Percentiles rank a stretch among this genome's conserved stretches.
phyloP scores from a whole-genome alignment of 2,797 vertebrate species.

The Sebastiscus albofasciatus region DNA sequence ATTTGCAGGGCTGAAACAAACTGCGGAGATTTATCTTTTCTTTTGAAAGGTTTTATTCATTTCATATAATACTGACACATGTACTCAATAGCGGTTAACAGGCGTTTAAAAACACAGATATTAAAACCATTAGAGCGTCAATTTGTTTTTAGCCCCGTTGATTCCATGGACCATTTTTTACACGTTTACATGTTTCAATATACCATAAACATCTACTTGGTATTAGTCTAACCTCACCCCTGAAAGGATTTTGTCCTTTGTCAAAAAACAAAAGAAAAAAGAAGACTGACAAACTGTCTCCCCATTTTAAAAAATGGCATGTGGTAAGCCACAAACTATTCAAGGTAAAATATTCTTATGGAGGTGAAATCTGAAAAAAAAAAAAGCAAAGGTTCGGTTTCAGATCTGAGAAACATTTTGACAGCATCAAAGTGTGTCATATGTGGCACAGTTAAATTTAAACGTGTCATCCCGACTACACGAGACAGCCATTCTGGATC shows the following conservation, averaged over 20 bases:
- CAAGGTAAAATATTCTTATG: slow-evolving; percentile 66
- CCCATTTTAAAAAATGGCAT: slow-evolving; percentile 70
- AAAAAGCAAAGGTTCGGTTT: slow-evolving; percentile 38
- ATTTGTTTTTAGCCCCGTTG: slow-evolving; percentile 75
- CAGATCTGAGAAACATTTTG: slow-evolving; percentile 52
- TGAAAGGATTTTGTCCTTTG: slow-evolving; percentile 72
- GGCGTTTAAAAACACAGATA: slow-evolving; percentile 89
- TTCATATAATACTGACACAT: slow-evolving; percentile 89
- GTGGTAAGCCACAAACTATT: slow-evolving; percentile 72
- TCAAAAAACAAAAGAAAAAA: slow-evolving; percentile 64
- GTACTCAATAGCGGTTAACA: slow-evolving; percentile 87
- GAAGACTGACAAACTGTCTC: slow-evolving; percentile 63
- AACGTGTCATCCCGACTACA: slow-evolving; percentile 54
- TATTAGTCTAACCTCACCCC: slow-evolving; percentile 79
- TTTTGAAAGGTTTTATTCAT: slow-evolving; percentile 86
- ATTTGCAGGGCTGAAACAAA: background rate
- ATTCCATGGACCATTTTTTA: slow-evolving; percentile 79
- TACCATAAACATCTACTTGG: slow-evolving; percentile 84
- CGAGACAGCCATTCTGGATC: slow-evolving; percentile 53
- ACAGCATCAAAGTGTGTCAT: slow-evolving; percentile 61
- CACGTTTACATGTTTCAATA: slow-evolving; percentile 84
- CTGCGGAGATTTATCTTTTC: slow-evolving; percentile 34
- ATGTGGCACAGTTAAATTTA: slow-evolving; percentile 70
- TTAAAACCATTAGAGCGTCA: slow-evolving; percentile 84
- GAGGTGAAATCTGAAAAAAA: slow-evolving; percentile 53